These are phyloP conservation scores for Esox masquinongy DNA, from an alignment of 2,797 vertebrate genomes.

Conservation along the genomic window DNA sequence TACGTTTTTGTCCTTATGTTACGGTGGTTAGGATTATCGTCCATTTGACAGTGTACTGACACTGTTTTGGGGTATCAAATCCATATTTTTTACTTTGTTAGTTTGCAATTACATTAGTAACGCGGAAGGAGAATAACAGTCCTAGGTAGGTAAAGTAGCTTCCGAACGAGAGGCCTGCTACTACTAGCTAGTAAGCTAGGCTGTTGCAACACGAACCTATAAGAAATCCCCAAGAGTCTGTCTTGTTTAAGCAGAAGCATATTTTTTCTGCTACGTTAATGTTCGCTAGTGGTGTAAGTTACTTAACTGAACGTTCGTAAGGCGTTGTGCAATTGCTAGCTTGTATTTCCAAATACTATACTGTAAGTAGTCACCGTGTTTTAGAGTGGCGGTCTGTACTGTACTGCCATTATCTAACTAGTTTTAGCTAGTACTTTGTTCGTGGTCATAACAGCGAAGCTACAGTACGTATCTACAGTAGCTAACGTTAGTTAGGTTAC, in stretches of 20 bases:
- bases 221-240: neutral
- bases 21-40: neutral
- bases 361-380: too few species aligned
- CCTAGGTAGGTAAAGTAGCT: neutral
- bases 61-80: neutral
- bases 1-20: too few species aligned
- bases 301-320: neutral
- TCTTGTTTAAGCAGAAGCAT: neutral
- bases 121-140: neutral
- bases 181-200: neutral
- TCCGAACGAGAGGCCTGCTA: neutral
- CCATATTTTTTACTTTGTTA: neutral
- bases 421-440: neutral
- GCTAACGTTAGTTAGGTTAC: neutral
- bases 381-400: too few species aligned
- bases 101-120: neutral
- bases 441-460: neutral
- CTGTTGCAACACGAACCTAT: neutral
- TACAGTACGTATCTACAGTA: neutral
- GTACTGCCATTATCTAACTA: neutral
- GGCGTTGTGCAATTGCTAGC: neutral
- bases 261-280: neutral
- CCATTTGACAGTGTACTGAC: neutral
- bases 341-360: too few species aligned
- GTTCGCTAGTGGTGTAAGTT: neutral